Conservation (phyloP, 2,797 vertebrate genomes). For the Diceros bicornis region DNA sequence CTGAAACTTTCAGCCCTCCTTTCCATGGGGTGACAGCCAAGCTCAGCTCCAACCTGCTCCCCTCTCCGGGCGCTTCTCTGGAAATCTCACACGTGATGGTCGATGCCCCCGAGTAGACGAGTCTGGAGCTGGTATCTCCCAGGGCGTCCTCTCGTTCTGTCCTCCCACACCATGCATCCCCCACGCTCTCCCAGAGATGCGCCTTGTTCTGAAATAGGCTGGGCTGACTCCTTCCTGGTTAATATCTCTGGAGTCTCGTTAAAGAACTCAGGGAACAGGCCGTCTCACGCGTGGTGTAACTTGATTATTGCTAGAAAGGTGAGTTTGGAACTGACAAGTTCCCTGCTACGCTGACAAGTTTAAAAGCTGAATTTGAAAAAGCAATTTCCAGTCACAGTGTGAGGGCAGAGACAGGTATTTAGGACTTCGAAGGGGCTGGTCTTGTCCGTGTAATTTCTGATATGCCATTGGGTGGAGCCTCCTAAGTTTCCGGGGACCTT, state of each 20-base stretch:
- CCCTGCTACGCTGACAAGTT: not conserved
- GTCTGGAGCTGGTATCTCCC: not conserved
- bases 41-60: not conserved
- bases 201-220: not conserved
- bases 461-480: too few relatives aligned
- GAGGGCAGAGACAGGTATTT: too few relatives aligned
- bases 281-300: not conserved
- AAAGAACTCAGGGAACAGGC: constrained; percentile 51
- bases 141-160: not conserved
- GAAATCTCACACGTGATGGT: not conserved
- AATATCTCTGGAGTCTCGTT: constrained; percentile 28
- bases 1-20: not conserved
- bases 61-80: not conserved
- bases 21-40: not conserved
- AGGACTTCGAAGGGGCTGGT: too few relatives aligned
- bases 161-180: too few relatives aligned
- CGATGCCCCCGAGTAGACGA: too few relatives aligned
- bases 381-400: too few relatives aligned
- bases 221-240: not conserved
- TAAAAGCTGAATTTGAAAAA: too few relatives aligned
- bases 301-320: constrained; percentile 58
- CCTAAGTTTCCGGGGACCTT: not conserved
- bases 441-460: too few relatives aligned
- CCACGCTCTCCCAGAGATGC: accelerated
- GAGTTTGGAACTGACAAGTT: constrained; percentile 35